Evolutionary conservation across 2,888 invertebrate species (phyloP).

Genomic region (Apamea sordens): DNA sequence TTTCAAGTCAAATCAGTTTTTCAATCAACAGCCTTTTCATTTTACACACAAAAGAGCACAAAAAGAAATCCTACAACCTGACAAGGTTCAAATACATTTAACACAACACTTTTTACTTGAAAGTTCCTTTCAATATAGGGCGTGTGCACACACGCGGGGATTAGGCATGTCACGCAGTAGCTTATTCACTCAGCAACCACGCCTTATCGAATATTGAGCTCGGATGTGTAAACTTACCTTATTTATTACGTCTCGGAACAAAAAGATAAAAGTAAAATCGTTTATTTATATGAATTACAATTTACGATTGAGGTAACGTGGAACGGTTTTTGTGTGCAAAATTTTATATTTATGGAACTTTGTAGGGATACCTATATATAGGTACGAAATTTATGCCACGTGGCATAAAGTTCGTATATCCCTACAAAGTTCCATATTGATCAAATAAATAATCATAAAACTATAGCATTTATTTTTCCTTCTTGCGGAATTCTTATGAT

Average conservation of each 20-base stretch:
- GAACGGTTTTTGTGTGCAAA: background rate
- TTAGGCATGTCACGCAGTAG: conserved; percentile 66
- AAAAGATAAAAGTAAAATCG: conserved; percentile 25
- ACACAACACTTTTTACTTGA: conserved; percentile 11
- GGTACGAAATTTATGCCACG: background rate
- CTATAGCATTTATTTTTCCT: background rate
- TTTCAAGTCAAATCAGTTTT: background rate
- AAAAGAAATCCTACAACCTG: background rate
- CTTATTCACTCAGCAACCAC: conserved; percentile 67
- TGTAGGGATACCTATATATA: too few species aligned
- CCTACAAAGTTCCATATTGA: too few species aligned
- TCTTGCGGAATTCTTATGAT: too few species aligned
- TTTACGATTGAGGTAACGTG: conserved; percentile 25
- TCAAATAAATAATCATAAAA: too few species aligned
- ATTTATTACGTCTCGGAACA: conserved; percentile 55
- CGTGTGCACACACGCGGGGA: conserved; percentile 47
- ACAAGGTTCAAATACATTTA: background rate
- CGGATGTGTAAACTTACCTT: conserved; percentile 58
- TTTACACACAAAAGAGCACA: background rate
- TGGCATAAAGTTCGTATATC: too few species aligned
- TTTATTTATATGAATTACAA: conserved; percentile 41
- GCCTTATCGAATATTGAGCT: conserved; percentile 69
- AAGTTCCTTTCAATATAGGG: conserved; percentile 61
- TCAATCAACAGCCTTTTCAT: background rate
- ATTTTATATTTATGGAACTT: conserved; percentile 5